phyloP scores from a whole-genome alignment of 92 coral and sea anemone genomes.

The Phenganax subtilis region DNA sequence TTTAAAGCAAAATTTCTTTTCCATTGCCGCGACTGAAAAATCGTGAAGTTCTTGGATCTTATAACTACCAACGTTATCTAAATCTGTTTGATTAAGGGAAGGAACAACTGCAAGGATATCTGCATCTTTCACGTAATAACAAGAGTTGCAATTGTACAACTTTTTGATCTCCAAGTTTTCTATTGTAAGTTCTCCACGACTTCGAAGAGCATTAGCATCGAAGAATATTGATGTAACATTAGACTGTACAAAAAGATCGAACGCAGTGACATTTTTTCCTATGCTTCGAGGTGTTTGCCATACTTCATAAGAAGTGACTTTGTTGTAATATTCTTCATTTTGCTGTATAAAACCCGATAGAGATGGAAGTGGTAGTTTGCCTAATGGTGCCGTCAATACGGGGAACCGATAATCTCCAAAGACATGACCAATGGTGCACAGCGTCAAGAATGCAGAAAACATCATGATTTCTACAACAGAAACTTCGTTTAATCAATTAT shows the following conservation, averaged over 20 bases:
- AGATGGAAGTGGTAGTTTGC: too few relatives aligned
- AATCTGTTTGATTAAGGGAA: neutral
- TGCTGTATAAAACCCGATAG: too few relatives aligned
- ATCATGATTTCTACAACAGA: too few relatives aligned
- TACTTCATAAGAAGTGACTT: too few relatives aligned
- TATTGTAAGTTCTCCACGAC: neutral
- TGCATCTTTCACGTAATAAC: constrained; percentile 5
- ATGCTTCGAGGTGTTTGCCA: too few relatives aligned
- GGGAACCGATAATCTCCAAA: too few relatives aligned
- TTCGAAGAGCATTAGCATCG: neutral
- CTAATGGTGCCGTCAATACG: too few relatives aligned
- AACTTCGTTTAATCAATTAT: too few relatives aligned
- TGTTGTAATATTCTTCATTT: too few relatives aligned
- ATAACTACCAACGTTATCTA: neutral
- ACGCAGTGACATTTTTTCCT: too few relatives aligned
- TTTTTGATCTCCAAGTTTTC: neutral
- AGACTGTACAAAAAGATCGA: neutral
- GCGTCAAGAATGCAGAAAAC: too few relatives aligned
- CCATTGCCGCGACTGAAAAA: neutral
- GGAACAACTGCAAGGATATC: neutral
- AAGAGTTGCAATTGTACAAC: constrained; percentile 1
- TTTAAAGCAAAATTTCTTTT: constrained; percentile 19
- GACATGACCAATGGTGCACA: too few relatives aligned
- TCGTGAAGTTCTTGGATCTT: neutral
- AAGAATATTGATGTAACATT: neutral